Percentiles rank a stretch among this genome's conserved stretches.
phyloP scores from a whole-genome alignment of 2,113 vertebrate species.

The Dicerorhinus sumatrensis region DNA sequence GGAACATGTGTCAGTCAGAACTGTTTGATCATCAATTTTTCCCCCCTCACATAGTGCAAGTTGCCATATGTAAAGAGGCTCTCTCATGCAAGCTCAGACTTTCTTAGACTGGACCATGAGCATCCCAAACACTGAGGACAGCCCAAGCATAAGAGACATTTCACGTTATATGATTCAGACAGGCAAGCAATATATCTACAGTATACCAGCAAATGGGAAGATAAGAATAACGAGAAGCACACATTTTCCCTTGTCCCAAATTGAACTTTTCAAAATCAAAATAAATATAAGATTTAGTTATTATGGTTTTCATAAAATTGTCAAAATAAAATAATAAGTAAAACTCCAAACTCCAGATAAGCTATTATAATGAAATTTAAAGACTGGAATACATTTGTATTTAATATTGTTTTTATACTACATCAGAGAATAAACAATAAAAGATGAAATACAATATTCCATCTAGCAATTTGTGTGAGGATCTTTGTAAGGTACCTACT shows the following conservation, averaged over 20 bases:
- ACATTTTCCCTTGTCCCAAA: conserved; percentile 45
- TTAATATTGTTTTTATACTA: conserved; percentile 20
- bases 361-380: conserved; percentile 60
- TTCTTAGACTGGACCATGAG: background rate
- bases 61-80: background rate
- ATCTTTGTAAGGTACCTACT: conserved; percentile 26
- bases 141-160: background rate
- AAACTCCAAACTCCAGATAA: conserved; percentile 62
- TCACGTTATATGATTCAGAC: conserved; percentile 21
- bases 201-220: conserved; percentile 21
- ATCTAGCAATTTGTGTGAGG: conserved; percentile 44
- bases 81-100: background rate
- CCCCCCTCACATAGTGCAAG: background rate
- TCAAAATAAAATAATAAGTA: conserved; percentile 44
- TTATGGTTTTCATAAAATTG: conserved; percentile 56
- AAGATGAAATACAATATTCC: conserved; percentile 31
- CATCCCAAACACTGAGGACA: background rate
- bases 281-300: conserved; percentile 25
- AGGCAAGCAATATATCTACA: background rate
- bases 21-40: background rate
- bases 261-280: conserved; percentile 65
- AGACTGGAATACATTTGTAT: conserved; percentile 51
- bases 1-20: background rate
- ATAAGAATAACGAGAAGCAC: background rate
- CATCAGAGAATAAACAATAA: conserved; percentile 32